Evolutionary conservation across 2,113 vertebrate species (phyloP), one percentile per base, ranked within the genome.

Genomic region (Arizona elegans): DNA sequence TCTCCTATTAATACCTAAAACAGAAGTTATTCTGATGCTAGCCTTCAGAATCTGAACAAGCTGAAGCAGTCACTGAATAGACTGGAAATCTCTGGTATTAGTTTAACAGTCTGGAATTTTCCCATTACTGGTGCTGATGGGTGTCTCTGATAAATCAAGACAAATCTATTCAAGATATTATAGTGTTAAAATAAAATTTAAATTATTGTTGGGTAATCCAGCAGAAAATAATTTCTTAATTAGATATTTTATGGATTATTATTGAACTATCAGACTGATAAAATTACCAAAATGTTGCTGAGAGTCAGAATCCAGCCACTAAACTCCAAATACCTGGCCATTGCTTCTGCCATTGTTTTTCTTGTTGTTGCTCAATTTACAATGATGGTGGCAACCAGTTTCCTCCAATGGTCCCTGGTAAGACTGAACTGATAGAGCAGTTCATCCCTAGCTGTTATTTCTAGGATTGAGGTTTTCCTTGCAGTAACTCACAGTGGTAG

Each of bases 31-130:
- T 0, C 2, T 90, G 92, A 65, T n/a, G 0, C 93, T 95, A 52
- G n/a, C 87, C 29, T 92, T 50, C 50, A 92, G 47, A 38, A 90
- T 92, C 87, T 87, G 43, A 93, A 93, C 86, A 90, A 94, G 54
- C 12, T 38, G 26, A 92, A 88, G 24, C 33, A 92, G 87, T 90
- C 87, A 23, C 6, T 38, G 86, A 62, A 58, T 65, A 62, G 38
- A 0, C n/a, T 85, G 15, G 55, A 87, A 92, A 23, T 89, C n/a
- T n/a, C 47, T 85, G 13, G 3, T 92, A 94, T 38, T 3, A 2
- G n/a, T 93, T 88, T 95, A 90, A 13, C 17, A 93, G 86, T 3
- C 55, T 70, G 59, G 47, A 62, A 12, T 53, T 65, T 62, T 17
- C 75, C 70, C 52, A 10, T 52, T 90, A 52, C 23, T 33, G 86